Base-by-base conservation (phyloP, 2,797 vertebrate genomes). In the Neostethus bicornis region DNA sequence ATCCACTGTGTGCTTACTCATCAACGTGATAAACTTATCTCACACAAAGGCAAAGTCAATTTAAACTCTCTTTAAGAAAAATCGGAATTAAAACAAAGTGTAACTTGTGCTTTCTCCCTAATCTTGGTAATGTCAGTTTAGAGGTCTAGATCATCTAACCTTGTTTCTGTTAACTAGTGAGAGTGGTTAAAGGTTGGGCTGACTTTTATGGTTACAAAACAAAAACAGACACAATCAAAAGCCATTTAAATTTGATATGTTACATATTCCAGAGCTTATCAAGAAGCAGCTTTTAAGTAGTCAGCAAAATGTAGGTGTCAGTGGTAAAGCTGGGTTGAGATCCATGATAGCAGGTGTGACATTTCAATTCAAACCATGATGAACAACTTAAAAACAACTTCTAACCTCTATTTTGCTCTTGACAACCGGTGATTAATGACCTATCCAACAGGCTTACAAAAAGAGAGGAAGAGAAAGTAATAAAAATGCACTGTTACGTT, bases 301-400 rank as follows among this genome's bases (percentile, higher is more conserved):
- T 16, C 3, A 37, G 31, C 23, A 41, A 48, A 65, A 11, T 43
- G 26, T 31, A 50, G 49, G 47, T 56, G 59, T 29, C 37, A 55
- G 35, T 23, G 3, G 16, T 29, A 17, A 59, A 65, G 42, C 16
- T 58, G 31, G 19, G 7, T 14, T n/a, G 44, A 44, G 14, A 37
- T 21, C 32, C 28, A 29, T 37, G 11, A 42, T 26, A 49, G 43
- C 32, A 45, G 10, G 13, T 24, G 1, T 39, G 43, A 47, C 20
- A 60, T 68, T 50, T 58, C 11, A 58, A 45, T 35, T 39, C 10
- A 38, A 34, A 29, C 23, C 28, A 43, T 47, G 21, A 43, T 51
- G 23, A 46, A 54, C n/a, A 45, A 58, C 21, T 28, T n/a, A 9
- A 8, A 48, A 51, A 46, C 9, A 29, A 19, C 20, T 45, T 57